Percentiles rank a stretch among this genome's conserved stretches.
phyloP scores from a whole-genome alignment of 2,888 invertebrate genomes.

The Beris morrisii region DNA sequence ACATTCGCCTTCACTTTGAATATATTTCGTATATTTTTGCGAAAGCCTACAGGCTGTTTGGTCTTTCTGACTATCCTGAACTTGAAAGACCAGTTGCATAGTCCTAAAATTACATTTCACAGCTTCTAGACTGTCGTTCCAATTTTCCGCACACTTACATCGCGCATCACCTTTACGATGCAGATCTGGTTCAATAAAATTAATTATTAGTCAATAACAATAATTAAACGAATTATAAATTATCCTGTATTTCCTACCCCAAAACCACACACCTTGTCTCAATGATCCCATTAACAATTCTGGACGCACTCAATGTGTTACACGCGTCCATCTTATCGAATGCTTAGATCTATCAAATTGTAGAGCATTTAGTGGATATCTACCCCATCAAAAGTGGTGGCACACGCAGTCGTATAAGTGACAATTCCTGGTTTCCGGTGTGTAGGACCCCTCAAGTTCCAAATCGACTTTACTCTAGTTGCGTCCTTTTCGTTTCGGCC shows the following conservation, averaged over 20 bases:
- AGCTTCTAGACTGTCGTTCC: too few species aligned
- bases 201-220: too few species aligned
- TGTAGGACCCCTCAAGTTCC: slow-evolving; percentile 6
- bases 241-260: neutral
- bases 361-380: slow-evolving; percentile 24
- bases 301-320: slow-evolving; percentile 25
- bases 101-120: too few species aligned
- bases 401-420: slow-evolving; percentile 35
- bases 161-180: too few species aligned
- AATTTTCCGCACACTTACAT: too few species aligned
- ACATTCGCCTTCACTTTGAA: too few species aligned
- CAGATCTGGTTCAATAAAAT: too few species aligned
- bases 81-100: too few species aligned
- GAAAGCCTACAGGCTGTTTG: too few species aligned
- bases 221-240: too few species aligned
- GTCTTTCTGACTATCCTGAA: too few species aligned
- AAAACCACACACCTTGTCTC: neutral
- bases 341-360: slow-evolving; percentile 31
- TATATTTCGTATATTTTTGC: too few species aligned
- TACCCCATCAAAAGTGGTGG: slow-evolving; percentile 31
- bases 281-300: slow-evolving; percentile 25
- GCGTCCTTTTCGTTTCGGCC: slow-evolving; percentile 24
- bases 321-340: slow-evolving; percentile 25
- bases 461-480: neutral
- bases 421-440: slow-evolving; percentile 34